Base-by-base conservation (phyloP, 2,113 vertebrate species). In the Meriones unguiculatus region DNA sequence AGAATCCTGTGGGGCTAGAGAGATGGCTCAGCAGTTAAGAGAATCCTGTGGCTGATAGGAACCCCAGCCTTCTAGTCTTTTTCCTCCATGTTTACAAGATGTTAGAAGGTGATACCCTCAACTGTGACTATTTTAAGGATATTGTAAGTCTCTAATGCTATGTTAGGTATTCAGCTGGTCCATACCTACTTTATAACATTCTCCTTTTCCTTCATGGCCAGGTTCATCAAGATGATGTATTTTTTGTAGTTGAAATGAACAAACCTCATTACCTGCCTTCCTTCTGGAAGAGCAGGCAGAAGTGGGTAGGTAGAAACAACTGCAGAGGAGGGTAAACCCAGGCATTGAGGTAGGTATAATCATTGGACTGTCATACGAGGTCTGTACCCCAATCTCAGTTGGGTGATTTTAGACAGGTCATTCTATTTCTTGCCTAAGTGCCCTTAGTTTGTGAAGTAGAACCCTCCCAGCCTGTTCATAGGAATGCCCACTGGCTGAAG, bases 81-180 rank as follows among this genome's bases (percentile, higher is more conserved):
- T 84, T 85, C 69, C 10, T 93, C 20, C 7, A 65, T 84, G 41
- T 95, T 90, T 88, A 0, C 28, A 65, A 88, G 65, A 92, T 90
- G 57, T n/a, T 57, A 82, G 78, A 77, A 77, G 46, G 14, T 30
- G 13, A 77, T 25, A 77, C 87, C 62, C 69, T 7, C 46, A 41
- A 94, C 72, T 25, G 9, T 92, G 69, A 73, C 96, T 96, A n/a
- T 93, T 89, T 95, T 80, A 97, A 94, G 96, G 78, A 41, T 80
- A 41, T n/a, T 87, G 13, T 94, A 46, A 72, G 78, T 84, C 50
- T 32, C 88, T 70, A 75, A 59, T 5, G n/a, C n/a, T 73, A 7
- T 73, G 24, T 89, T 30, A 59, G 90, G 72, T 90, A 46, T 84
- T 65, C 52, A 67, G 64, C 70, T 87, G 24, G 75, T 62, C 32